These are phyloP conservation scores for Erynnis tages DNA, from an alignment of 2,888 invertebrate species.

Conservation along the genomic window DNA sequence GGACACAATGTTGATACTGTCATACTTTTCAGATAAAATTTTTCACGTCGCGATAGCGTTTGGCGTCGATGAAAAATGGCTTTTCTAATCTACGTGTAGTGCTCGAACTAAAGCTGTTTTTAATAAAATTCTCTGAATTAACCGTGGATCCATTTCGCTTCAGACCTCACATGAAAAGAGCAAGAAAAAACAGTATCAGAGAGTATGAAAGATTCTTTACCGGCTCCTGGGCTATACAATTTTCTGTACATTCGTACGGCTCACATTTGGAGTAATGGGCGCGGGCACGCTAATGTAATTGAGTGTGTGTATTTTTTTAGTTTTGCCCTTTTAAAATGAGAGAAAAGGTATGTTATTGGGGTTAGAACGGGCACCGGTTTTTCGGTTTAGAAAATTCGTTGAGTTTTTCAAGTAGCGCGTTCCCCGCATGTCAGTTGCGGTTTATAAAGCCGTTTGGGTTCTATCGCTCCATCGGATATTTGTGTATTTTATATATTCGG, in stretches of 20 bases:
- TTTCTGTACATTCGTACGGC: conserved; percentile 34
- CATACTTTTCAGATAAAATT: conserved; percentile 27
- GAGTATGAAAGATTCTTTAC: conserved; percentile 30
- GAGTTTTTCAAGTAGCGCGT: conserved; percentile 2
- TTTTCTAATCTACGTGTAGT: conserved; percentile 23
- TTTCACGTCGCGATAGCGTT: conserved; percentile 23
- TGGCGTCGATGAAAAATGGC: conserved; percentile 26
- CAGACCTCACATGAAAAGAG: conserved; percentile 21
- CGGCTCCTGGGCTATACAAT: conserved; percentile 29
- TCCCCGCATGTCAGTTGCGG: conserved; percentile 16
- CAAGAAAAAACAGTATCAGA: conserved; percentile 23
- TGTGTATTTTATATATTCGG: background rate
- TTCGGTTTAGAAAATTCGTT: conserved; percentile 18
- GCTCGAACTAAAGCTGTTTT: conserved; percentile 22
- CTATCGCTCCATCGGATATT: conserved; percentile 7
- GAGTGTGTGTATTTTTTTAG: conserved; percentile 51
- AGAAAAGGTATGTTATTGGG: conserved; percentile 33
- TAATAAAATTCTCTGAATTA: conserved; percentile 27
- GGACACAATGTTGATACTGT: conserved; percentile 27
- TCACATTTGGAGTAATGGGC: conserved; percentile 56
- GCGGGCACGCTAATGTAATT: conserved; percentile 70
- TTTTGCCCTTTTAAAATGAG: conserved; percentile 52
- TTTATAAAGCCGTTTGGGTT: conserved; percentile 5
- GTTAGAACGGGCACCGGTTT: conserved; percentile 19
- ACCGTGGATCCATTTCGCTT: conserved; percentile 21